Conservation (phyloP, 2,888 invertebrate genomes). For the Scotopteryx bipunctaria region DNA sequence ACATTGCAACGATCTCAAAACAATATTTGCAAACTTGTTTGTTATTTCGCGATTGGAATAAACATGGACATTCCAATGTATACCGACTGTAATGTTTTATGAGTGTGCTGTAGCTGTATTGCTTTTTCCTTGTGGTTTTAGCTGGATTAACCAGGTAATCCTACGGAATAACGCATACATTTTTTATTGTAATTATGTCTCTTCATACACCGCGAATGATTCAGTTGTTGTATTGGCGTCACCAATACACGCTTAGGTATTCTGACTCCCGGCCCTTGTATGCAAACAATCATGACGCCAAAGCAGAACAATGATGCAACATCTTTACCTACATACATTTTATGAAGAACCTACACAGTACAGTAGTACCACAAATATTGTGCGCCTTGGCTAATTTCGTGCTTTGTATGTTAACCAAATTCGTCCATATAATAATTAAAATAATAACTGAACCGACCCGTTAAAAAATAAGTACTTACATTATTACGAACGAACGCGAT, state of each 20-base stretch:
- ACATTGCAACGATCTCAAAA: conserved; percentile 10
- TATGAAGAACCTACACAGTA: no score
- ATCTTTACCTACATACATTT: neutral
- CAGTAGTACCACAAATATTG: no score
- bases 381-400: no score
- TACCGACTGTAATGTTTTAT: neutral
- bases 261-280: neutral
- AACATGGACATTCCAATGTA: conserved; percentile 18
- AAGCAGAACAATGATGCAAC: neutral
- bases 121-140: conserved; percentile 2
- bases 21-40: conserved; percentile 14
- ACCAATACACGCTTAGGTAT: neutral
- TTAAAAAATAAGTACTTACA: no score
- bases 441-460: no score
- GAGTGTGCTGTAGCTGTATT: neutral
- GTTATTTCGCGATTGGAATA: conserved; percentile 5
- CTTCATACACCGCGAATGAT: no score
- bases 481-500: no score
- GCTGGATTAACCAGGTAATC: conserved; percentile 5
- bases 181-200: no score
- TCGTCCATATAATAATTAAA: no score
- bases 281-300: neutral
- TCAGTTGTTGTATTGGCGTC: conserved; percentile 5
- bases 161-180: conserved; percentile 6
- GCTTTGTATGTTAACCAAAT: no score